A percentile compares a stretch with the other conserved stretches of the same genome.
These are phyloP conservation scores for Phrynocephalus vlangalii DNA, from an alignment of 2,797 vertebrate genomes.

Conservation along the genomic window DNA sequence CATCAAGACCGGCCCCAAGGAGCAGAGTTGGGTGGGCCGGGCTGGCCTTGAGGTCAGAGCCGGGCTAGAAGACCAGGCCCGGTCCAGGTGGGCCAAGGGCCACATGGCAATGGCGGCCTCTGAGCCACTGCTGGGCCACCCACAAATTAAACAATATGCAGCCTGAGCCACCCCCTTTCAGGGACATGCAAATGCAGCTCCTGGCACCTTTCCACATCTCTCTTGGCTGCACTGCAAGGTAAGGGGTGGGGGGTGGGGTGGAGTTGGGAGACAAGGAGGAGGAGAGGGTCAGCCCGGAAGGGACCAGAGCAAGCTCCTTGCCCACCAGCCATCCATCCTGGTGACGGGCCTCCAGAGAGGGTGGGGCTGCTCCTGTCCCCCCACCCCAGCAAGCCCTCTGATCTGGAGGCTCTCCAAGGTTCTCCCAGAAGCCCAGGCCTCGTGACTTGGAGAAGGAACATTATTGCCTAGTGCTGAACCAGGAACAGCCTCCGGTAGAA, in stretches of 20 bases:
- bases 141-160: too few relatives aligned
- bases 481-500: conserved; percentile 52
- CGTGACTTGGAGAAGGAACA: conserved; percentile 75
- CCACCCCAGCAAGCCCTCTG: background rate
- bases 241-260: background rate
- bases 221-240: background rate
- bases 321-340: background rate
- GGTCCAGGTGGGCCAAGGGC: background rate
- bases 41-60: too few relatives aligned
- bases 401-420: conserved; percentile 47
- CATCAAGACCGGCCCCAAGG: background rate
- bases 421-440: conserved; percentile 72
- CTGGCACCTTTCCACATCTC: background rate
- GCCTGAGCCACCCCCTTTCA: background rate
- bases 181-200: rapidly evolving
- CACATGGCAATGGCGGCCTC: background rate
- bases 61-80: background rate
- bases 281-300: too few relatives aligned
- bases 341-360: background rate
- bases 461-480: conserved; percentile 42
- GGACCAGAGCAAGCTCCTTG: too few relatives aligned
- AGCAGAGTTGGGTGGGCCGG: too few relatives aligned
- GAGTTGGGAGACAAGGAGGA: background rate
- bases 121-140: background rate
- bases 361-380: conserved; percentile 9